phyloP scores from a whole-genome alignment of 2,797 vertebrate species.

The Pelobates cultripes region DNA sequence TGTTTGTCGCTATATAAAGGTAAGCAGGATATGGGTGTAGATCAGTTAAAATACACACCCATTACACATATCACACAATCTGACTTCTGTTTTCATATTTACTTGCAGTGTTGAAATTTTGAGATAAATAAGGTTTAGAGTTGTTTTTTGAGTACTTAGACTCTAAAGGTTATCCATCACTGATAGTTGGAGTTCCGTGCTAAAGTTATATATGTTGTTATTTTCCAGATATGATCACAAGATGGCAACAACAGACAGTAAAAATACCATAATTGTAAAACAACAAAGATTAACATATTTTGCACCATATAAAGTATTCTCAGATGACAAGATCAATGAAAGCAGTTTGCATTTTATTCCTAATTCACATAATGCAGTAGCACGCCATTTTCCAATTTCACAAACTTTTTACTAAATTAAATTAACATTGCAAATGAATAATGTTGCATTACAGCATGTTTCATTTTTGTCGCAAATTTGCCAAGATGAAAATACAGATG shows the following conservation, averaged over 20 bases:
- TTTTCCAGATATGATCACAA: not conserved
- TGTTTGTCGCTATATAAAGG: no score
- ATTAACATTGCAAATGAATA: constrained; percentile 1
- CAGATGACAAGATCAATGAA: not conserved
- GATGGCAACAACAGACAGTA: not conserved
- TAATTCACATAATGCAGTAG: not conserved
- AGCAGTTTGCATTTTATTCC: not conserved
- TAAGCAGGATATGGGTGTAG: no score
- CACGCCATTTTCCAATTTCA: not conserved
- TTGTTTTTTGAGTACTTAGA: no score
- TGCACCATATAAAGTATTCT: not conserved
- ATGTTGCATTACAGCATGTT: not conserved
- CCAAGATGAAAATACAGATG: not conserved
- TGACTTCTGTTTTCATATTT: no score
- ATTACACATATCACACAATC: no score
- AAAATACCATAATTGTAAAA: no score
- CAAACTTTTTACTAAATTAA: not conserved
- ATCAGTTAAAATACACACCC: no score
- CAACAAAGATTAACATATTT: not conserved
- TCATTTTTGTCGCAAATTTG: not conserved
- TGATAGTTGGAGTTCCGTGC: no score
- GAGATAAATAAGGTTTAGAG: no score
- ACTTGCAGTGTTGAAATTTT: no score
- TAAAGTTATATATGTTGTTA: no score
- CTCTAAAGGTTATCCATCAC: no score